These are phyloP conservation scores for Macquaria ambigua DNA, from an alignment of 2,113 vertebrate genomes.

Conservation along the genomic window DNA sequence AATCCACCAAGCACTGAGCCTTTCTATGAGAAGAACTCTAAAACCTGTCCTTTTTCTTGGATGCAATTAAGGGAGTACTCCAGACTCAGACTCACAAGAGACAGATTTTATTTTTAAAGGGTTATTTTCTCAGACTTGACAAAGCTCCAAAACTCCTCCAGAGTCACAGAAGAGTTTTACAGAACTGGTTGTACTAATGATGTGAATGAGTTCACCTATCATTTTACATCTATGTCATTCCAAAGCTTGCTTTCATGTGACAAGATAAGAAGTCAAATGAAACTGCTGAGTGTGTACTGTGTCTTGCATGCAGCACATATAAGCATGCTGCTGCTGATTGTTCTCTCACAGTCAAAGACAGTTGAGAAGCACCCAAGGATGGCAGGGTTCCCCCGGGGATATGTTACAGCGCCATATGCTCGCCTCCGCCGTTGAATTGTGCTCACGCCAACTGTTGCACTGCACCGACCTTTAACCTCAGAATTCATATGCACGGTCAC, in stretches of 20 bases:
- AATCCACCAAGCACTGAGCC: no score
- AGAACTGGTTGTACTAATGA: neutral
- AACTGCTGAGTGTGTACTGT: neutral
- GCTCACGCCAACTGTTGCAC: conserved; percentile 72
- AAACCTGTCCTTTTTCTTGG: no score
- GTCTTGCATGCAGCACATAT: neutral
- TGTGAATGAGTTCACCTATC: neutral
- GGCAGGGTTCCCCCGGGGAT: conserved; percentile 60
- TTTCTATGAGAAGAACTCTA: no score
- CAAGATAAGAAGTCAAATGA: neutral
- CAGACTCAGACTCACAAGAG: neutral
- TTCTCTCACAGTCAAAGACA: conserved; percentile 55
- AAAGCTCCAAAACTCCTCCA: neutral
- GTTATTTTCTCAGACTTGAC: neutral
- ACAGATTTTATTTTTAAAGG: neutral
- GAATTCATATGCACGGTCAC: conserved; percentile 41
- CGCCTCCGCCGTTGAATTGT: conserved; percentile 51
- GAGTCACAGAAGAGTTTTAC: neutral
- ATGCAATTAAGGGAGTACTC: no score
- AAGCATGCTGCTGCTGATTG: conserved; percentile 7
- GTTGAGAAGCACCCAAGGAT: conserved; percentile 26
- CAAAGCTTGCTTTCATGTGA: neutral
- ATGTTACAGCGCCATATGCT: conserved; percentile 75
- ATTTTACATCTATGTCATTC: neutral
- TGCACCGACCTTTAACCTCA: conserved; percentile 68